phyloP scores from a whole-genome alignment of 1,140 invertebrate genomes.

The Drosophila burlai region DNA sequence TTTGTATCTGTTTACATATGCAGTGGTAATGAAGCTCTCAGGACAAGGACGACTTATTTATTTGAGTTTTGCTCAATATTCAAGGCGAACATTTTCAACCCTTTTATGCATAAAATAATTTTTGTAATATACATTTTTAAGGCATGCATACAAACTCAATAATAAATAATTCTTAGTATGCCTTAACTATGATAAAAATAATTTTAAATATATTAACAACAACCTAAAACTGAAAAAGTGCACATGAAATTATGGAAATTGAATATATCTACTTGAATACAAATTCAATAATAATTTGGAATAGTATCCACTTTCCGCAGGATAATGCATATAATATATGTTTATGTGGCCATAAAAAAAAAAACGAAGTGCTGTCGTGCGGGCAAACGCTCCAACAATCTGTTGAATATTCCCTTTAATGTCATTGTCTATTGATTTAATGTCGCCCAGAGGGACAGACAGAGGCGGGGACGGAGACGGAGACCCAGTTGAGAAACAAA shows the following conservation, averaged over 20 bases:
- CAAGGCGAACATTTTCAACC: neutral
- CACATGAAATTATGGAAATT: too few species aligned
- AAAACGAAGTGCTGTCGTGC: neutral
- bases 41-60: constrained; percentile 18
- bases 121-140: neutral
- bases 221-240: too few species aligned
- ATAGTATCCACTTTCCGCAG: neutral
- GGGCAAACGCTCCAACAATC: constrained; percentile 30
- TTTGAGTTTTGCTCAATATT: constrained; percentile 6
- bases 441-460: constrained; percentile 12
- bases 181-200: neutral
- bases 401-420: constrained; percentile 46
- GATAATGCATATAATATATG: constrained; percentile 22
- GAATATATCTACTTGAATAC: neutral
- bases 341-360: constrained; percentile 26
- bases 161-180: neutral
- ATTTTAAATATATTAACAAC: neutral
- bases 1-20: constrained; percentile 18
- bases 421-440: constrained; percentile 46
- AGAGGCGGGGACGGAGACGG: neutral
- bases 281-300: constrained; percentile 10
- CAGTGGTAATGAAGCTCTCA: constrained; percentile 26
- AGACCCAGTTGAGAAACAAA: constrained; percentile 8
- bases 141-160: neutral
- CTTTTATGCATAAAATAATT: neutral